Evolutionary conservation across 2,888 invertebrate genomes (phyloP).

Genomic region (Plagodis dolabraria): DNA sequence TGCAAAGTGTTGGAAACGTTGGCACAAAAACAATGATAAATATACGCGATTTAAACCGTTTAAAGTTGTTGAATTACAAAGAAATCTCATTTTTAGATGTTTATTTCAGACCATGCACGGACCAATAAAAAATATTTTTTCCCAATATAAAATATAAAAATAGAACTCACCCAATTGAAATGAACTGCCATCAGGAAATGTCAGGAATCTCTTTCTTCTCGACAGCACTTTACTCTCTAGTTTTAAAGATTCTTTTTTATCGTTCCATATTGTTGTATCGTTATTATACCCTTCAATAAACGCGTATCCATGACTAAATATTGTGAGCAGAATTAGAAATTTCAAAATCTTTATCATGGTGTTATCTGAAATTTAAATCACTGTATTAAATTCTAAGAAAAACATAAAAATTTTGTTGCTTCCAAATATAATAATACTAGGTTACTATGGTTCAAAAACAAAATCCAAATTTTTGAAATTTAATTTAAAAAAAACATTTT

Average conservation of each 20-base stretch:
- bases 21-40: too few relatives aligned
- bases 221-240: conserved; percentile 58
- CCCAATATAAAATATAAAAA: neutral
- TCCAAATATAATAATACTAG: too few relatives aligned
- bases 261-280: conserved; percentile 4
- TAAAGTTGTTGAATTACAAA: too few relatives aligned
- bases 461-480: too few relatives aligned
- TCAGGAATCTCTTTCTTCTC: conserved; percentile 80
- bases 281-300: conserved; percentile 2
- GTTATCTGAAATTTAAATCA: conserved; percentile 10
- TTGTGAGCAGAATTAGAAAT: neutral
- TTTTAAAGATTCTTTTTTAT: neutral
- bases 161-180: conserved; percentile 80
- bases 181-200: conserved; percentile 86
- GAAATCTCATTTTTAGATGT: too few relatives aligned
- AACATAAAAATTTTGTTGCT: too few relatives aligned
- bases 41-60: too few relatives aligned
- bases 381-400: neutral
- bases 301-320: conserved; percentile 1
- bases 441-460: too few relatives aligned
- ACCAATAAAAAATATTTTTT: too few relatives aligned
- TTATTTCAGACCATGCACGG: too few relatives aligned
- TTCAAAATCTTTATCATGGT: conserved; percentile 2
- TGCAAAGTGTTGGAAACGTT: too few relatives aligned
- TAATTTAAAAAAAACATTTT: too few relatives aligned